Percentiles rank a stretch among this genome's conserved stretches.
Conservation (phyloP, 2,113 vertebrate species). For the Aldabrachelys gigantea region DNA sequence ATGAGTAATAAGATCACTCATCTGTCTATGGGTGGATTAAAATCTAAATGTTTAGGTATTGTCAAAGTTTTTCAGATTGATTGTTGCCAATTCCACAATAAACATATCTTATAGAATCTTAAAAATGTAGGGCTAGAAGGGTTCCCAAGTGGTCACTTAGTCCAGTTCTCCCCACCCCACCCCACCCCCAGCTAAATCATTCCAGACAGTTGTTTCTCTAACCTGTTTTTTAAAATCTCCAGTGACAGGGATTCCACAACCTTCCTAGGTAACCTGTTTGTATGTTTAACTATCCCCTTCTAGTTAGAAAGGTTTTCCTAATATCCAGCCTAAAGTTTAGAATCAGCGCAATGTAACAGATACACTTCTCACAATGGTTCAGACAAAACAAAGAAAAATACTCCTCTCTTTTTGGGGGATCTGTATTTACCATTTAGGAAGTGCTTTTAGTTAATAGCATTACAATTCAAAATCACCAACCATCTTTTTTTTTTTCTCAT, state of each 20-base stretch:
- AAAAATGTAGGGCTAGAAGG: no score
- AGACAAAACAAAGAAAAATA: neutral
- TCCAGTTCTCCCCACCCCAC: no score
- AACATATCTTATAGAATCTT: neutral
- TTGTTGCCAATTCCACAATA: neutral
- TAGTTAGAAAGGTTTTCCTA: no score
- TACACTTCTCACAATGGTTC: neutral
- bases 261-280: no score
- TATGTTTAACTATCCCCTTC: no score
- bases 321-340: neutral
- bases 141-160: no score
- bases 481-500: neutral
- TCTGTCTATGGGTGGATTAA: neutral
- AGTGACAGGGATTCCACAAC: no score
- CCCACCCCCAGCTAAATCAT: no score
- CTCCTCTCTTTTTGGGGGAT: neutral
- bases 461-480: neutral
- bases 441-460: neutral
- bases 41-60: constrained; percentile 1
- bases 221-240: no score
- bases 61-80: neutral
- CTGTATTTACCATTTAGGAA: neutral
- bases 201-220: no score
- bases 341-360: neutral
- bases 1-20: constrained; percentile 2